Percentiles rank a stretch among this genome's conserved stretches.
These are phyloP conservation scores for Silurus aristotelis DNA, from an alignment of 2,797 vertebrate species.

Conservation along the genomic window DNA sequence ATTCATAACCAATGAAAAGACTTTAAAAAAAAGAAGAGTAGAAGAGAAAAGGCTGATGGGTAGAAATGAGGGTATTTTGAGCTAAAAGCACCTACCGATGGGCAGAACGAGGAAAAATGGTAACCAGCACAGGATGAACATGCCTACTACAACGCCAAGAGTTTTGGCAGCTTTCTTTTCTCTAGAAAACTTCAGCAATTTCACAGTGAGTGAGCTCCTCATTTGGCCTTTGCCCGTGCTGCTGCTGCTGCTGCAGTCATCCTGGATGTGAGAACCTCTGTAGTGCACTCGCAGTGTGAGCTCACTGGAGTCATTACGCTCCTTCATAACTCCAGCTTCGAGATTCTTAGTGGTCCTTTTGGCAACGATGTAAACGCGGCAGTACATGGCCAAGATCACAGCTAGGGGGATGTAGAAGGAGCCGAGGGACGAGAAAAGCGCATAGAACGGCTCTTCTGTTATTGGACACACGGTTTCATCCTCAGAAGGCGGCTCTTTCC, in stretches of 20 bases:
- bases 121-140: slow-evolving; percentile 96
- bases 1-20: background rate
- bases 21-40: background rate
- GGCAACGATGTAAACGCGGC: slow-evolving; percentile 91
- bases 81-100: slow-evolving; percentile 77
- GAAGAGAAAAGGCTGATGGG: background rate
- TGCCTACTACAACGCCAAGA: slow-evolving; percentile 92
- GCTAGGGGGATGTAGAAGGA: slow-evolving; percentile 96
- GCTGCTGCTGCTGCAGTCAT: slow-evolving; percentile 70
- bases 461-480: slow-evolving; percentile 90
- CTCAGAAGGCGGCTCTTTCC: slow-evolving; percentile 92
- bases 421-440: slow-evolving; percentile 93
- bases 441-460: slow-evolving; percentile 95
- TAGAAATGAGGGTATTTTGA: background rate
- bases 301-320: slow-evolving; percentile 91
- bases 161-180: slow-evolving; percentile 98
- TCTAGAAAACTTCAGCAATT: slow-evolving; percentile 91
- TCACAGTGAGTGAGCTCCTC: slow-evolving; percentile 88
- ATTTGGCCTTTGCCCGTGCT: slow-evolving; percentile 74
- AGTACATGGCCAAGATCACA: slow-evolving; percentile 95
- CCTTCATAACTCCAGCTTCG: slow-evolving; percentile 94
- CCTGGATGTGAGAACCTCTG: slow-evolving; percentile 82
- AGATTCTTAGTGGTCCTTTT: slow-evolving; percentile 96
- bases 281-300: slow-evolving; percentile 93
- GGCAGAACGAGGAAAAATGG: slow-evolving; percentile 94